A percentile compares a stretch with the other conserved stretches of the same genome.
phyloP scores from a whole-genome alignment of 1,140 invertebrate species.

The Drosophila mauritiana region DNA sequence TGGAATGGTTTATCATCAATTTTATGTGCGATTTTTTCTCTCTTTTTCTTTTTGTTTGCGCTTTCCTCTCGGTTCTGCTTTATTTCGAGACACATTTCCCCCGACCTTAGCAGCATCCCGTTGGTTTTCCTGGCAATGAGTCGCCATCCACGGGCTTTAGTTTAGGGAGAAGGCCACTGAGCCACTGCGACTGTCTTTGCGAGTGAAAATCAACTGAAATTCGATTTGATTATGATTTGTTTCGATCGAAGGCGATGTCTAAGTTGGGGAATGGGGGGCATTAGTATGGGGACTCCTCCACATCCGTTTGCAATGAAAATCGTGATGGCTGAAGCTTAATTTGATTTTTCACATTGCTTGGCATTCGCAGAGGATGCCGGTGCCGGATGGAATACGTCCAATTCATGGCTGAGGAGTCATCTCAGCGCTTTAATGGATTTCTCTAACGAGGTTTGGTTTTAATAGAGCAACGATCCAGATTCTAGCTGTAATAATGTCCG shows the following conservation, averaged over 20 bases:
- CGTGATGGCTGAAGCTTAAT: slow-evolving; percentile 55
- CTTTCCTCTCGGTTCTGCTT: slow-evolving; percentile 38
- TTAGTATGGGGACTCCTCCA: slow-evolving; percentile 3
- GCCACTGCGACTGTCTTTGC: slow-evolving; percentile 71
- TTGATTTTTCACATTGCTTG: slow-evolving; percentile 66
- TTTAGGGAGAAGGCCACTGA: slow-evolving; percentile 49
- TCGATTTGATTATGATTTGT: slow-evolving; percentile 83
- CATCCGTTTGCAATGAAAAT: slow-evolving; percentile 57
- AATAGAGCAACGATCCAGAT: slow-evolving; percentile 5
- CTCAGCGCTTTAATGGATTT: slow-evolving; percentile 54
- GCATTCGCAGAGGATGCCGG: slow-evolving; percentile 25
- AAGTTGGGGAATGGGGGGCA: neutral
- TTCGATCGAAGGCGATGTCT: slow-evolving; percentile 58
- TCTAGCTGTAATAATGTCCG: neutral
- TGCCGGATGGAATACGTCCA: slow-evolving; percentile 7
- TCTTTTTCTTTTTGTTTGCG: slow-evolving; percentile 41
- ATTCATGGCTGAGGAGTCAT: slow-evolving; percentile 1
- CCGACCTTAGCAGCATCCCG: slow-evolving; percentile 10
- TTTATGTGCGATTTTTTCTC: slow-evolving; percentile 75
- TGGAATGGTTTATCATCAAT: slow-evolving; percentile 83
- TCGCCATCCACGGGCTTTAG: slow-evolving; percentile 17
- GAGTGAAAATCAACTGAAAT: slow-evolving; percentile 80
- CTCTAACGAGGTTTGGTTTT: slow-evolving; percentile 40
- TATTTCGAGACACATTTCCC: slow-evolving; percentile 6
- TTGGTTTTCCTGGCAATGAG: slow-evolving; percentile 56